Conservation (phyloP, 2,797 vertebrate genomes). For the Leptodactylus fallax region DNA sequence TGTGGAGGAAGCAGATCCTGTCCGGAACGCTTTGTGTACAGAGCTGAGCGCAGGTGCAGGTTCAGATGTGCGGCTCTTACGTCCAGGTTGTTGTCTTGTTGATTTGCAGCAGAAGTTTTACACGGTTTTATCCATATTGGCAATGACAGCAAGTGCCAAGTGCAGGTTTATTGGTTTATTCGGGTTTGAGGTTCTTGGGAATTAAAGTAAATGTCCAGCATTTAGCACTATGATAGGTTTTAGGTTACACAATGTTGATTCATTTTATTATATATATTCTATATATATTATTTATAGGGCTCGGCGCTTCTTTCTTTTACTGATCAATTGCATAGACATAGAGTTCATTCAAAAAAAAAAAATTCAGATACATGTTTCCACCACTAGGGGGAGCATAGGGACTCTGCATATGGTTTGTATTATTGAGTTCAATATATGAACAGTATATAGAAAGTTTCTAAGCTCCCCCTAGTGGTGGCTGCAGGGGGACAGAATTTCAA, state of each 20-base stretch:
- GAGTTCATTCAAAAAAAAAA: too few relatives aligned
- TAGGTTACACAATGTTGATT: too few relatives aligned
- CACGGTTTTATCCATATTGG: neutral
- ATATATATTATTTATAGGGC: neutral
- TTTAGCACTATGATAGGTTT: neutral
- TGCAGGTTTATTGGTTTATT: neutral
- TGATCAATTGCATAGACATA: neutral
- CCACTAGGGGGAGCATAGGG: neutral
- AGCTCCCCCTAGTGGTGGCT: neutral
- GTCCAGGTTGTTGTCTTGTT: neutral
- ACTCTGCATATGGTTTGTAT: neutral
- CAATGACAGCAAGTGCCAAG: neutral
- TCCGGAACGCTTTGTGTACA: conserved; percentile 25
- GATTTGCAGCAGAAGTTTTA: neutral
- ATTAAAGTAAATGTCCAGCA: neutral
- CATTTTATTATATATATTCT: neutral
- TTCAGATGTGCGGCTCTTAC: neutral
- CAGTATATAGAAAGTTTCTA: neutral
- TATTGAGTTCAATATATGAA: neutral
- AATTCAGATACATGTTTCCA: neutral
- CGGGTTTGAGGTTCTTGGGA: too few relatives aligned
- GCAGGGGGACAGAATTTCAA: neutral
- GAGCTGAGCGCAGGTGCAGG: conserved; percentile 16
- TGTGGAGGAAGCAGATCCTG: conserved; percentile 28
- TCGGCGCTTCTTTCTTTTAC: neutral